A percentile compares a stretch with the other conserved stretches of the same genome.
These are phyloP conservation scores for Cavia porcellus DNA, from an alignment of 2,113 vertebrate genomes.

Conservation along the genomic window DNA sequence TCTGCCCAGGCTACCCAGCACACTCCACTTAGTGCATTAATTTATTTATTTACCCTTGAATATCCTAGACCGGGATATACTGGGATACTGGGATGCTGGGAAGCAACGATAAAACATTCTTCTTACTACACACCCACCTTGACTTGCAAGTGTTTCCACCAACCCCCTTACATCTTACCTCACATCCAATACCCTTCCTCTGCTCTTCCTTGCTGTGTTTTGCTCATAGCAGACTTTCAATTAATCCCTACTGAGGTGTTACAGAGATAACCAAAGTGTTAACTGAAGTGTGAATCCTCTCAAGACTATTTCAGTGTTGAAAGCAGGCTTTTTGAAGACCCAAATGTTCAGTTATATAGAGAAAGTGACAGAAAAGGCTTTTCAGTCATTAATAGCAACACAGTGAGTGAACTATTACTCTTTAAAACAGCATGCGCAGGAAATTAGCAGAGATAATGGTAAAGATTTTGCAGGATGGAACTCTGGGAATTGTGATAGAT, in stretches of 20 bases:
- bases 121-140: neutral
- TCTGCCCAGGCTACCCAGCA: fast-evolving
- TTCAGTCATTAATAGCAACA: neutral
- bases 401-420: neutral
- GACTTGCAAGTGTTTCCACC: neutral
- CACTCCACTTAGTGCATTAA: neutral
- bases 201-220: constrained; percentile 2
- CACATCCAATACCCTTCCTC: neutral
- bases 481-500: fast-evolving
- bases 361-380: neutral
- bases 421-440: neutral
- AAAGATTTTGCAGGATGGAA: neutral
- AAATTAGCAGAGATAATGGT: neutral
- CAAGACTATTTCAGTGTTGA: constrained; percentile 44
- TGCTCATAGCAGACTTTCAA: constrained; percentile 54
- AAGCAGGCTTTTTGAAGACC: constrained; percentile 34
- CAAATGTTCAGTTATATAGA: neutral
- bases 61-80: no score
- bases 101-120: neutral
- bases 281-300: constrained; percentile 29
- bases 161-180: neutral
- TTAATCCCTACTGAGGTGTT: constrained; percentile 60
- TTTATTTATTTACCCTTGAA: neutral
- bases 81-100: neutral
- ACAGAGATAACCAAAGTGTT: constrained; percentile 59